Base-by-base conservation (phyloP, 1,140 invertebrate species). In the Hydropsyche tenuis region DNA sequence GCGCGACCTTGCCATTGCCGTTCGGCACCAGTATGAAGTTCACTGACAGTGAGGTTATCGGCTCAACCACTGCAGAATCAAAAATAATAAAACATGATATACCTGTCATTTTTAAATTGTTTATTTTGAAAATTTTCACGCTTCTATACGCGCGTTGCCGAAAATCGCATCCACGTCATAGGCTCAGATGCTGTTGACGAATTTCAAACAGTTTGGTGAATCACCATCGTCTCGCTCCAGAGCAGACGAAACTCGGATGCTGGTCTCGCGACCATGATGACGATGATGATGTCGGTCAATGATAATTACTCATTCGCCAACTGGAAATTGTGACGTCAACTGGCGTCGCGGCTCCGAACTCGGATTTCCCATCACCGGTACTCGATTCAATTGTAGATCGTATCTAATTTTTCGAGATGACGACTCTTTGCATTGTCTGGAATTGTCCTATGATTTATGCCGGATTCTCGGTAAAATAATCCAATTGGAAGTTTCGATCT, bases 1-100 rank as follows among this genome's bases (percentile, higher is more conserved):
- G 20, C 22, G 56, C 56, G 56, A 25, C 56, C 56, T 60, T 60
- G 56, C 23, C 56, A 20, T 60, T 60, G 56, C 18, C 23, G 56
- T 60, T 60, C 18, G n/a, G n/a, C n/a, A 60, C 23, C 56, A 5
- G 56, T 60, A 18, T 27, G 22, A 60, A 60, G 56, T 60, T 60
- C 56, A 60, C 18, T 60, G 56, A 60, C 56, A 60, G 56, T 60
- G 11, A 60, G 56, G 23, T 60, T 25, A 25, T 60, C 23, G 56
- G 1, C 56, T 60, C 12, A 0, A 37, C 30, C 3, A 4, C 3
- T 37, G 30, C 9, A 37, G 30, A 4, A 4, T 37, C 3, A 37
- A 37, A 37, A 9, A 37, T 37, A 37, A 37, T 37, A 4, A 37
- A 37, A 4, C 9, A 37, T 37, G 3, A 37, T 37, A 37, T 37